Evolutionary conservation across 1,140 invertebrate species (phyloP).

Genomic region (Eupristina koningsbergeri): DNA sequence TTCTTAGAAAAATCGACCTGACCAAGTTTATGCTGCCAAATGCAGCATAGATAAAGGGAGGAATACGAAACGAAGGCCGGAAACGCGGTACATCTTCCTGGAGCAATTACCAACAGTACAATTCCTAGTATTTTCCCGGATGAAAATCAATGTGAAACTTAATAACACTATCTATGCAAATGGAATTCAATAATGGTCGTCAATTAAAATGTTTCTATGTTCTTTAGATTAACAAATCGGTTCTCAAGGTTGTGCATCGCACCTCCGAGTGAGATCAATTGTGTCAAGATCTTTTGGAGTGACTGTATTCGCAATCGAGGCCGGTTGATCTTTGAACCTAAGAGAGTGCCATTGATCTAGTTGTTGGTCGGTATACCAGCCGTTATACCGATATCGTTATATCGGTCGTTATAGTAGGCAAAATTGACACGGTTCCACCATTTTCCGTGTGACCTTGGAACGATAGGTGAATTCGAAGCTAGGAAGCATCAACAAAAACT

Average conservation of each 20-base stretch:
- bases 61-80: too few relatives aligned
- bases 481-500: not conserved
- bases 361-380: not conserved
- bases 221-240: not conserved
- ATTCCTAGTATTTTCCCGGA: too few relatives aligned
- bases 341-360: conserved; percentile 45
- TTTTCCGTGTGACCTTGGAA: not conserved
- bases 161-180: not conserved
- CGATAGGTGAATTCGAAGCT: not conserved
- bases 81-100: too few relatives aligned
- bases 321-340: conserved; percentile 10
- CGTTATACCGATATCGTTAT: too few relatives aligned
- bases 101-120: too few relatives aligned
- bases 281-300: conserved; percentile 41
- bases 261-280: conserved; percentile 17
- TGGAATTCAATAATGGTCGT: not conserved
- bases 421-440: not conserved
- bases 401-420: too few relatives aligned
- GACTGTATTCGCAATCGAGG: conserved; percentile 17
- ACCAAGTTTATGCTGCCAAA: too few relatives aligned
- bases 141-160: not conserved
- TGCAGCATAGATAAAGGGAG: too few relatives aligned
- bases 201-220: conserved; percentile 8
- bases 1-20: too few relatives aligned
- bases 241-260: not conserved